These are phyloP conservation scores for Lampropteryx suffumata DNA, from an alignment of 2,888 invertebrate species.

Conservation along the genomic window DNA sequence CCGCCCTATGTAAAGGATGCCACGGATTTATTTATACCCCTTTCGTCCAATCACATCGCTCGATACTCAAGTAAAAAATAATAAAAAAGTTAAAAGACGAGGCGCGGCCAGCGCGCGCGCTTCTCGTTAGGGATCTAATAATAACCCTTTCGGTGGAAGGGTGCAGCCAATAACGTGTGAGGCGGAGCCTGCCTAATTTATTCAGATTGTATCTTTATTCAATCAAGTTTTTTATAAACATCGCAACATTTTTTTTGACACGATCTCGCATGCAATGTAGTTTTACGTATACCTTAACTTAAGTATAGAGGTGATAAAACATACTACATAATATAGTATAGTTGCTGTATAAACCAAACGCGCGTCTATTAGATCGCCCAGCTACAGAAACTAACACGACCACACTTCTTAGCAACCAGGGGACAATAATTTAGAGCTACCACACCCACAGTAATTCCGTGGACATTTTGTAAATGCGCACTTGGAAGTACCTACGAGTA, in stretches of 20 bases:
- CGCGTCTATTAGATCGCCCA: neutral
- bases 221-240: constrained; percentile 12
- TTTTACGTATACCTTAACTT: too few relatives aligned
- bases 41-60: constrained; percentile 64
- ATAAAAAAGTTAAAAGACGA: constrained; percentile 76
- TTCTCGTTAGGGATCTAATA: constrained; percentile 62
- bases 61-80: constrained; percentile 56
- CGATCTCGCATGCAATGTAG: too few relatives aligned
- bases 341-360: neutral
- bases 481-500: too few relatives aligned
- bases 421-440: constrained; percentile 24
- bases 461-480: constrained; percentile 26
- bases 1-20: constrained; percentile 57
- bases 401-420: constrained; percentile 17
- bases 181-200: constrained; percentile 60
- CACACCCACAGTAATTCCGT: constrained; percentile 34
- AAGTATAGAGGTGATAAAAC: too few relatives aligned
- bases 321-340: too few relatives aligned
- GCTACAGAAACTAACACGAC: too few relatives aligned
- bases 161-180: constrained; percentile 71
- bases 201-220: constrained; percentile 24
- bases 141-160: constrained; percentile 78
- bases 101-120: constrained; percentile 65
- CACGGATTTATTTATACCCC: constrained; percentile 71
- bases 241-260: too few relatives aligned